Evolutionary conservation across 2,888 invertebrate genomes (phyloP), one percentile per base, ranked within the genome.

Genomic region (Cheilosia variabilis): DNA sequence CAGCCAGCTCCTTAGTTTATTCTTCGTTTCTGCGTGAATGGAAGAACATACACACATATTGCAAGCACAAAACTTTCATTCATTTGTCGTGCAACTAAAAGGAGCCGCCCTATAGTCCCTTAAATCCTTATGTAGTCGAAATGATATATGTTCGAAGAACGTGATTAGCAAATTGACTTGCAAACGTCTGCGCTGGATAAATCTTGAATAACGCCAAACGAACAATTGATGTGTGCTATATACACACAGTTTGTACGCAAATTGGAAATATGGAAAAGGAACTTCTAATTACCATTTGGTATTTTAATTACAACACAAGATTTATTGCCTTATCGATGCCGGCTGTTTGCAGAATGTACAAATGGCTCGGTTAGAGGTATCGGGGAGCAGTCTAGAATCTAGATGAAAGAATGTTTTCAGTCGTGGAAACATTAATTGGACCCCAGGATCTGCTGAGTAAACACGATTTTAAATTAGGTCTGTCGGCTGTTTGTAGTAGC

Each of bases 111-210:
- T n/a, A 27, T 27, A 37, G 65, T 57, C 37, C 57, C 34, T 68
- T 43, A 77, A 53, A 53, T 77, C 62, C 62, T 24, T 62, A 47
- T 47, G 24, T 77, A 47, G 34, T 37, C 37, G 45, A 69, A 77
- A 69, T 77, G 77, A 77, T 77, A 69, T 69, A 77, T 68, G 27
- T 27, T 69, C 17, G 68, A 4, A 53, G 52, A 45, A 77, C 76
- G 76, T 77, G 77, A 77, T 77, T 77, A 69, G 68, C 45, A 68
- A 77, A 77, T 77, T 69, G 77, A 77, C 77, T 77, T 77, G 77
- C 62, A 69, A 77, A 53, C 43, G 60, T 53, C 77, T 60, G 17
- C 45, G 60, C 45, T 68, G 77, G 60, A 69, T 77, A 77, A 68
- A 68, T 68, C 60, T 62, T 69, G 60, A 55, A 68, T 62, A 53